Evolutionary conservation across 64 coral and sea anemone species (phyloP), one percentile per base, ranked within the genome.

Genomic region (Dendronephthya gigantea): DNA sequence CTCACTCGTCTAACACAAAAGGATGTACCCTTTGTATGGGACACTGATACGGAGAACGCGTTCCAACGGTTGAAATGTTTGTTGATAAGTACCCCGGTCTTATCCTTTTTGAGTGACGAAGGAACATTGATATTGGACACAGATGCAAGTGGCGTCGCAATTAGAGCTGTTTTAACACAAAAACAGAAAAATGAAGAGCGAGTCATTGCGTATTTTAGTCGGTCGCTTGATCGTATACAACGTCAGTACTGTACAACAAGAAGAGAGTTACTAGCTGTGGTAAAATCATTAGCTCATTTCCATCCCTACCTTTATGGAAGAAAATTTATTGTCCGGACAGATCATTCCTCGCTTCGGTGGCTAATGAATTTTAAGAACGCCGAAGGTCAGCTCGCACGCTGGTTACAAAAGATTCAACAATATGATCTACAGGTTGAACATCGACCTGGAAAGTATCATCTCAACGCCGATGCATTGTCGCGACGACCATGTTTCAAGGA

Each of bases 211-310:
- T 70, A 70, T 70, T 70, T 70, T 70, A 70, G 66, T n/a, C 66
- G 19, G 9, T 70, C 66, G 6, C 29, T 70, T 25, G 23, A 70
- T 70, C 66, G 66, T 25, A 6, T n/a, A 9, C 66, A 70, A 19
- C 66, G 66, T 70, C 85, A 90, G 33, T 84, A 81, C 23, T 55
- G 72, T 19, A 82, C 25, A 15, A 66, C 83, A 0, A 87, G 85
- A n/a, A 45, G 85, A 39, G 49, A 62, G 27, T 86, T 81, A 82
- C 86, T 81, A 19, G 29, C 32, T 62, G 85, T 82, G 25, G 68
- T 59, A 22, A 68, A 69, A 11, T 15, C 35, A 40, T 84, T 76
- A 19, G 19, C 31, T 2, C 28, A 19, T 13, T 31, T 31, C 10
- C 76, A n/a, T n/a, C n/a, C n/a, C n/a, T n/a, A n/a, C n/a, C n/a